Evolutionary conservation across 2,888 invertebrate genomes (phyloP).

Genomic region (Nemurella pictetii): DNA sequence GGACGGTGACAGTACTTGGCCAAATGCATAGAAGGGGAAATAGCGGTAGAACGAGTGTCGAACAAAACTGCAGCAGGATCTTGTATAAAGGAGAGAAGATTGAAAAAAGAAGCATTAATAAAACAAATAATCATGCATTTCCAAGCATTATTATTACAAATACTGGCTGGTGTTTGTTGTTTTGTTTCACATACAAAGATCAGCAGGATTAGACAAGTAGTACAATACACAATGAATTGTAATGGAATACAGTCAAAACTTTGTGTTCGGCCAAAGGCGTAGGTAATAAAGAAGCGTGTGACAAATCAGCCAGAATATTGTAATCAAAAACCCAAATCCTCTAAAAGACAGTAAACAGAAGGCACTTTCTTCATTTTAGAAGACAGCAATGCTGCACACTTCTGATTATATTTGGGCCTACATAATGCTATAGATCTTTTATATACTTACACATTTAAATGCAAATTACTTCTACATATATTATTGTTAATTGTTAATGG

Average conservation of each 20-base stretch:
- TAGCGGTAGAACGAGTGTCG: constrained; percentile 1
- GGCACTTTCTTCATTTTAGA: constrained; percentile 42
- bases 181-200: constrained; percentile 58
- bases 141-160: constrained; percentile 85
- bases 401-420: constrained; percentile 12
- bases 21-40: not conserved
- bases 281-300: constrained; percentile 51
- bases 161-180: constrained; percentile 63
- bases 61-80: constrained; percentile 41
- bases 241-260: constrained; percentile 49
- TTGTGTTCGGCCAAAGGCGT: constrained; percentile 51
- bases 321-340: constrained; percentile 44
- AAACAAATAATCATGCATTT: constrained; percentile 86
- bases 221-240: constrained; percentile 54
- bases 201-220: constrained; percentile 56
- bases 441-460: not conserved
- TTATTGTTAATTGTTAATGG: not conserved
- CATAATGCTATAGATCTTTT: not conserved
- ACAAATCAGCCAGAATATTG: constrained; percentile 43
- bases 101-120: constrained; percentile 60
- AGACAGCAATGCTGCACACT: constrained; percentile 39
- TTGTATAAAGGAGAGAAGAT: constrained; percentile 47
- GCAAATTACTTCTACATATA: not conserved
- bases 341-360: constrained; percentile 44
- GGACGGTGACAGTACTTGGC: not conserved